phyloP scores from a whole-genome alignment of 1,140 invertebrate species.

The Drosophila bocki region DNA sequence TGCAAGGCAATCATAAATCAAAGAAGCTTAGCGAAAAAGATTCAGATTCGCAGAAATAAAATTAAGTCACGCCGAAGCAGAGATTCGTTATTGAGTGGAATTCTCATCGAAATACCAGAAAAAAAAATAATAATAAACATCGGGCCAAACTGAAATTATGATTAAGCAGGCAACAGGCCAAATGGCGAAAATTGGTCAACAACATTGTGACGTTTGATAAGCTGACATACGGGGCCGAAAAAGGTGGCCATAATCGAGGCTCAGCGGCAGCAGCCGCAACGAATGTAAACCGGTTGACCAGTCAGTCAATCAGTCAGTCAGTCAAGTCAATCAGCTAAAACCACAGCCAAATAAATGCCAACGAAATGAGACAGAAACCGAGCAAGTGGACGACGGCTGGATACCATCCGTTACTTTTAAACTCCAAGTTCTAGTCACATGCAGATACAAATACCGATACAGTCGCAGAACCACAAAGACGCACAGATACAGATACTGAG shows the following conservation, averaged over 20 bases:
- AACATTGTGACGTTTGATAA: slow-evolving; percentile 52
- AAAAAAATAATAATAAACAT: not conserved
- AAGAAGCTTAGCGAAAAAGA: slow-evolving; percentile 20
- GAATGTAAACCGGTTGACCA: slow-evolving; percentile 63
- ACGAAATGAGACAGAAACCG: slow-evolving; percentile 64
- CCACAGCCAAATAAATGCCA: slow-evolving; percentile 65
- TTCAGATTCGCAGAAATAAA: slow-evolving; percentile 33
- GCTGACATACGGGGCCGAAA: slow-evolving; percentile 24
- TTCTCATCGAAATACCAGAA: slow-evolving; percentile 12
- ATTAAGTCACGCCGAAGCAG: slow-evolving; percentile 10
- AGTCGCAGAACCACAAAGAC: slow-evolving; percentile 7
- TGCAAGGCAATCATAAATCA: slow-evolving; percentile 34
- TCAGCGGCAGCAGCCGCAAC: slow-evolving; percentile 6
- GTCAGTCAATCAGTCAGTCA: slow-evolving; percentile 45
- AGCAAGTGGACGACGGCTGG: slow-evolving; percentile 43
- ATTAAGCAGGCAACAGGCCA: slow-evolving; percentile 39
- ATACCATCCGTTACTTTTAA: slow-evolving; percentile 58
- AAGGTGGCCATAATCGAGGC: slow-evolving; percentile 12
- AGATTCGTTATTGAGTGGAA: slow-evolving; percentile 27
- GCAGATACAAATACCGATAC: slow-evolving; percentile 28
- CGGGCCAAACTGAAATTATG: slow-evolving; percentile 40
- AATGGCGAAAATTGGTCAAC: slow-evolving; percentile 46
- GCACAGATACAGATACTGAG: slow-evolving; percentile 16
- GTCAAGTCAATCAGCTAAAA: slow-evolving; percentile 47
- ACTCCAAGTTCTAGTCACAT: slow-evolving; percentile 55